Evolutionary conservation across 2,797 vertebrate genomes (phyloP).

Genomic region (Nothura maculosa): DNA sequence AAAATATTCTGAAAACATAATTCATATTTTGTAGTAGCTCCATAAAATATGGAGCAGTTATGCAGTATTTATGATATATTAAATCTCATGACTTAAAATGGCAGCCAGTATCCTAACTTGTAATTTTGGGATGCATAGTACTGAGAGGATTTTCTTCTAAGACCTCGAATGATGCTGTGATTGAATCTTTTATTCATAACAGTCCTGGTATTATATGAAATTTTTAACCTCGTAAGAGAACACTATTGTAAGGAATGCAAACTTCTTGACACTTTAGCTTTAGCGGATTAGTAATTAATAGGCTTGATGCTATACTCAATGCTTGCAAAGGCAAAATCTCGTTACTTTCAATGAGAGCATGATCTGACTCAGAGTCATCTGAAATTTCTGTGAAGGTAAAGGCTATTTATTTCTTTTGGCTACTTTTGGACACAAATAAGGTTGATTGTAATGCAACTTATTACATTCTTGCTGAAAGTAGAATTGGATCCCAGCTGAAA

Average conservation of each 20-base stretch:
- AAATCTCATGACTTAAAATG: not conserved
- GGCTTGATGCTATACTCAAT: not conserved
- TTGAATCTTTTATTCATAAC: not conserved
- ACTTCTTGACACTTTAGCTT: not conserved
- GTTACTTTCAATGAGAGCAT: not conserved
- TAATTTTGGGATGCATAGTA: not conserved
- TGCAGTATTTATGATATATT: not conserved
- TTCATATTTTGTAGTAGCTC: not conserved
- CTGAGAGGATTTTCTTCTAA: not conserved
- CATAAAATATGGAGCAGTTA: not conserved
- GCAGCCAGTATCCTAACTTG: not conserved
- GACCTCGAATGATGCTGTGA: not conserved
- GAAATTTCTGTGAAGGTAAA: slow-evolving; percentile 54
- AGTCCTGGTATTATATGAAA: not conserved
- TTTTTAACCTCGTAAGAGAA: not conserved
- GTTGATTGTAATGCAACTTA: slow-evolving; percentile 73
- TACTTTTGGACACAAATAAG: slow-evolving; percentile 56
- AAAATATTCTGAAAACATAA: not conserved
- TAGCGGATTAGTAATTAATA: slow-evolving; percentile 25
- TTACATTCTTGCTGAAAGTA: slow-evolving; percentile 71
- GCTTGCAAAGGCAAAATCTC: not conserved
- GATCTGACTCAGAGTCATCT: slow-evolving; percentile 27
- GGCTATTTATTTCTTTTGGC: slow-evolving; percentile 54
- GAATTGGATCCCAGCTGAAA: slow-evolving; percentile 70
- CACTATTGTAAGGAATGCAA: not conserved